Conservation (phyloP, 2,888 invertebrate species). For the Theodoxus fluviatilis region DNA sequence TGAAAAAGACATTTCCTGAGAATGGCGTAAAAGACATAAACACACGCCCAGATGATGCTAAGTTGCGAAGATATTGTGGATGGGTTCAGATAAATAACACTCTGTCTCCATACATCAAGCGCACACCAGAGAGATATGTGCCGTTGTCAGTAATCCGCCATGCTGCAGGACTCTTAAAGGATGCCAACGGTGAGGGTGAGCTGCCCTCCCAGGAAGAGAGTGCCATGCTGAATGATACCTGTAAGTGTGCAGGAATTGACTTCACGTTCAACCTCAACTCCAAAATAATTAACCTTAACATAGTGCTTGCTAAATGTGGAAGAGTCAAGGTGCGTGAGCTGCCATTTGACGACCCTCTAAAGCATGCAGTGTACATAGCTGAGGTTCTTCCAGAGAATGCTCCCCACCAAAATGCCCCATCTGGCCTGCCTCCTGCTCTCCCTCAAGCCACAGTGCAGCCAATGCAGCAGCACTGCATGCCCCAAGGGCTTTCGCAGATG, state of each 20-base stretch:
- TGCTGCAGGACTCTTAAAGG: slow-evolving; percentile 56
- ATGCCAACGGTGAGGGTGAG: slow-evolving; percentile 45
- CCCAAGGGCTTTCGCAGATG: not conserved
- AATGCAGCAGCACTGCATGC: slow-evolving; percentile 7
- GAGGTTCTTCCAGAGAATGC: slow-evolving; percentile 22
- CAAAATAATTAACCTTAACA: slow-evolving; percentile 50
- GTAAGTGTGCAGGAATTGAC: slow-evolving; percentile 54
- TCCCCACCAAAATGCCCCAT: slow-evolving; percentile 16
- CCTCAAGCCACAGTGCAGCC: slow-evolving; percentile 14
- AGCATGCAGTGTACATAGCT: slow-evolving; percentile 56
- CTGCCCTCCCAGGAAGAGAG: slow-evolving; percentile 52
- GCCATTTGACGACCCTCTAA: slow-evolving; percentile 57
- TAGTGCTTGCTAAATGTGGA: slow-evolving; percentile 44
- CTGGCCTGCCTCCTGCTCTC: not conserved
- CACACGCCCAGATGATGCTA: slow-evolving; percentile 17
- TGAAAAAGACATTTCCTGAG: slow-evolving; percentile 67
- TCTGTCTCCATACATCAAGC: slow-evolving; percentile 87
- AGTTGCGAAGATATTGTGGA: slow-evolving; percentile 41
- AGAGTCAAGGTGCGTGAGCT: slow-evolving; percentile 51
- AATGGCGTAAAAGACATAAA: slow-evolving; percentile 32
- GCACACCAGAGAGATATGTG: slow-evolving; percentile 81
- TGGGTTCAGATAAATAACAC: slow-evolving; percentile 76
- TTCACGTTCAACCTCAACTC: slow-evolving; percentile 57
- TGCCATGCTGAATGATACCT: slow-evolving; percentile 54
- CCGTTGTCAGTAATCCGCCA: slow-evolving; percentile 71